Evolutionary conservation across 2,797 vertebrate species (phyloP).

Genomic region (Rhinogobio ventralis): DNA sequence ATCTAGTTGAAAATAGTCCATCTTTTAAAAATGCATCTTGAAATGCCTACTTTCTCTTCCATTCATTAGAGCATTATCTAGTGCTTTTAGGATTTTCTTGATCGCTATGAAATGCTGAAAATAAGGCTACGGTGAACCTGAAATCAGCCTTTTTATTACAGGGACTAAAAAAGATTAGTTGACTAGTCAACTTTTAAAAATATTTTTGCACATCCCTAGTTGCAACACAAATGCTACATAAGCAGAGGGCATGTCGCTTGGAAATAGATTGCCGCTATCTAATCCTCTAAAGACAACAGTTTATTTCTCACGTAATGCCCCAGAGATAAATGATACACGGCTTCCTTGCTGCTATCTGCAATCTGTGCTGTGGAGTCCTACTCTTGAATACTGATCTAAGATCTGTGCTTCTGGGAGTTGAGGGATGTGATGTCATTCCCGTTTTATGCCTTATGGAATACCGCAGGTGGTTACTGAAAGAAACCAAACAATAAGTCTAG

Average conservation of each 20-base stretch:
- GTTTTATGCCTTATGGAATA: constrained; percentile 10
- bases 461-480: constrained; percentile 28
- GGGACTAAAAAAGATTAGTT: not conserved
- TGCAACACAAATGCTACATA: constrained; percentile 18
- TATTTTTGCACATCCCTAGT: constrained; percentile 16
- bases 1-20: not conserved
- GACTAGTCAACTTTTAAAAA: constrained; percentile 12
- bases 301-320: constrained; percentile 38
- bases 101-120: not conserved
- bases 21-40: not conserved
- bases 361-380: constrained; percentile 25
- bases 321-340: constrained; percentile 22
- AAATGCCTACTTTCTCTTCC: not conserved
- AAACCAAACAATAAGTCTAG: constrained; percentile 14
- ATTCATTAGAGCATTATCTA: not conserved
- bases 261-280: constrained; percentile 39
- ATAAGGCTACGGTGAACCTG: not conserved
- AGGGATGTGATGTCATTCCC: constrained; percentile 6
- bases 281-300: constrained; percentile 47
- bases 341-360: constrained; percentile 1
- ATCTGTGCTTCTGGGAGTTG: constrained; percentile 31
- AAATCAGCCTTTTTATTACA: not conserved
- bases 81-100: not conserved
- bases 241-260: constrained; percentile 16
- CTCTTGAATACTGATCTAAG: constrained; percentile 15